A percentile compares a stretch with the other conserved stretches of the same genome.
Conservation (phyloP, 2,113 vertebrate species). For the Triplophysa dalaica region DNA sequence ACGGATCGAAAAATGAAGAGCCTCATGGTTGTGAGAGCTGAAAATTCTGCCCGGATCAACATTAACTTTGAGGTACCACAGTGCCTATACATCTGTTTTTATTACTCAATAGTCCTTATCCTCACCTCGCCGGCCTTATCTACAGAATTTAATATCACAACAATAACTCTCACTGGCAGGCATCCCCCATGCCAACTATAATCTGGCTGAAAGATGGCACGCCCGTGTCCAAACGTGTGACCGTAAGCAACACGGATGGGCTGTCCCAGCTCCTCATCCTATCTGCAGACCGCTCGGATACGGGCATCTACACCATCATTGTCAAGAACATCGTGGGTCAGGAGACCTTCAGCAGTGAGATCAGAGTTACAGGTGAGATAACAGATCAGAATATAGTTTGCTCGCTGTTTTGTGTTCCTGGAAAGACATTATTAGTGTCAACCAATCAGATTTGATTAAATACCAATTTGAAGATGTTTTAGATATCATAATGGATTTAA, state of each 20-base stretch:
- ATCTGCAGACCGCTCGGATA: slow-evolving; percentile 71
- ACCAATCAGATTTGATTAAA: too few species aligned
- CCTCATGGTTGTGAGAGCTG: slow-evolving; percentile 75
- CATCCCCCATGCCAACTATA: slow-evolving; percentile 74
- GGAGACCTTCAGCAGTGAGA: slow-evolving; percentile 74
- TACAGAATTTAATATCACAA: neutral
- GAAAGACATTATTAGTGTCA: too few species aligned
- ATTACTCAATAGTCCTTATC: neutral
- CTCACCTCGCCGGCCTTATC: neutral
- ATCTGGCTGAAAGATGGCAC: slow-evolving; percentile 83
- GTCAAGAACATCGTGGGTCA: slow-evolving; percentile 74
- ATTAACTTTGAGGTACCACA: slow-evolving; percentile 79
- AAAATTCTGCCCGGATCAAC: slow-evolving; percentile 74
- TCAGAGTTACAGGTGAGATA: slow-evolving; percentile 81
- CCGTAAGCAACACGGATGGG: slow-evolving; percentile 68
- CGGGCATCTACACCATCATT: slow-evolving; percentile 75
- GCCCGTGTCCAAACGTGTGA: slow-evolving; percentile 69
- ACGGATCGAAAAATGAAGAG: slow-evolving; percentile 75
- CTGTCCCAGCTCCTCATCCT: slow-evolving; percentile 78
- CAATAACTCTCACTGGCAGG: slow-evolving; percentile 65
- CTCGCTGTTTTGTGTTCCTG: neutral
- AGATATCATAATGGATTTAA: too few species aligned
- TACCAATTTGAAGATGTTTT: too few species aligned
- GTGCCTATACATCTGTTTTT: neutral
- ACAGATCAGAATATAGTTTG: neutral